These are phyloP conservation scores for Ondatra zibethicus DNA, from an alignment of 2,113 vertebrate genomes.

Conservation along the genomic window DNA sequence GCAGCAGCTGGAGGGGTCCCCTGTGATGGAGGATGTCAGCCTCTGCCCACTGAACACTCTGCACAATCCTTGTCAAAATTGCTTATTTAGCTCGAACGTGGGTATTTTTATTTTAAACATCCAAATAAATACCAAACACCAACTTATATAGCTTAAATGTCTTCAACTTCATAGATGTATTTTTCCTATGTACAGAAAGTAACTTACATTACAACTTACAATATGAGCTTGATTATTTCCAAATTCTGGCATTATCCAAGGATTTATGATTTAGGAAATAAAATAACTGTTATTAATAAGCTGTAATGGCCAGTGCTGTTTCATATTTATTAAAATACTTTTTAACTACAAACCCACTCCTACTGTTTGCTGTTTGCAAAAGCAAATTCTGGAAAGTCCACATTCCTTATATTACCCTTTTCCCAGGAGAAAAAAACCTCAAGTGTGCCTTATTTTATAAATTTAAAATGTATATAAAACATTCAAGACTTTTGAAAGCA, in stretches of 20 bases:
- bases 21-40: not conserved
- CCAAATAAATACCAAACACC: conserved; percentile 38
- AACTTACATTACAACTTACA: conserved; percentile 24
- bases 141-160: conserved; percentile 54
- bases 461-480: not conserved
- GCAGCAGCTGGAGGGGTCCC: not conserved
- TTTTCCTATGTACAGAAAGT: not conserved
- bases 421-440: conserved; percentile 29
- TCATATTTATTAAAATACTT: conserved; percentile 44
- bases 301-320: conserved; percentile 5
- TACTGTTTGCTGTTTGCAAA: not conserved
- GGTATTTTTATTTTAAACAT: not conserved
- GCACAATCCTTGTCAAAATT: not conserved
- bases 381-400: not conserved
- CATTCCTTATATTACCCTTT: not conserved
- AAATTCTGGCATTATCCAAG: not conserved
- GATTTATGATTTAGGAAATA: conserved; percentile 48
- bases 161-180: not conserved
- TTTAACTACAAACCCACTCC: not conserved
- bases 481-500: conserved; percentile 4
- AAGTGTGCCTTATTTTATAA: conserved; percentile 8
- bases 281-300: conserved; percentile 11
- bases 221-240: conserved; percentile 38
- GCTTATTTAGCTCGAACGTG: conserved; percentile 6
- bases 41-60: not conserved